These are phyloP conservation scores for Watsonalla cultraria DNA, from an alignment of 2,888 invertebrate species.

Conservation along the genomic window DNA sequence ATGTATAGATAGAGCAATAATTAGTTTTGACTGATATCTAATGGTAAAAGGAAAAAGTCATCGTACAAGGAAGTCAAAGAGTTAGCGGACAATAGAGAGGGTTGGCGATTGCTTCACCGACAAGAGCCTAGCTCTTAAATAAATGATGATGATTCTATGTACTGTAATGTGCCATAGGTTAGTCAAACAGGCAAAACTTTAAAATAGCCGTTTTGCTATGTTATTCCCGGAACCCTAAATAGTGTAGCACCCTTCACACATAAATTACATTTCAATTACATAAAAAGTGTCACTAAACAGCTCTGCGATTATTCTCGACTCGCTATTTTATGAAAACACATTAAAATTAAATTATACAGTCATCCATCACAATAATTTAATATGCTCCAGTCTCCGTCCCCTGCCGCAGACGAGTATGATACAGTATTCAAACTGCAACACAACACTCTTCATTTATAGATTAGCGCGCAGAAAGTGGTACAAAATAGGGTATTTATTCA, in stretches of 20 bases:
- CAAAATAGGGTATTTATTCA: neutral
- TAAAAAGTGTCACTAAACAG: slow-evolving; percentile 22
- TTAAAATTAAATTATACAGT: slow-evolving; percentile 71
- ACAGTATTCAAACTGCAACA: neutral
- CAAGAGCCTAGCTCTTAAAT: too few species aligned
- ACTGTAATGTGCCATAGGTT: too few species aligned
- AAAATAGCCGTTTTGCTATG: neutral
- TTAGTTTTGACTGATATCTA: too few species aligned
- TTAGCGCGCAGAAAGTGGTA: neutral
- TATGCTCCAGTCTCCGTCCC: slow-evolving; percentile 38
- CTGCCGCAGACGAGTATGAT: slow-evolving; percentile 2
- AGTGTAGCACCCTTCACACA: slow-evolving; percentile 14
- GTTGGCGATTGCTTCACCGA: too few species aligned
- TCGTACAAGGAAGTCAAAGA: too few species aligned
- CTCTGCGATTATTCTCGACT: slow-evolving; percentile 41
- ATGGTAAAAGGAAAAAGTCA: too few species aligned
- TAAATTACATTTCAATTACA: slow-evolving; percentile 38
- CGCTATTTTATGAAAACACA: slow-evolving; percentile 71
- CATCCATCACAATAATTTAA: slow-evolving; percentile 74
- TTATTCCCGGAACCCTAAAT: slow-evolving; percentile 18
- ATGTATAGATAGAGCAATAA: too few species aligned
- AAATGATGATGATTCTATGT: too few species aligned
- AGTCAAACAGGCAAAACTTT: neutral
- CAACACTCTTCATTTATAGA: neutral
- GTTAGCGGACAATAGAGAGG: too few species aligned